Evolutionary conservation across 2,888 invertebrate genomes (phyloP).

Genomic region (Leptinotarsa haldemani): DNA sequence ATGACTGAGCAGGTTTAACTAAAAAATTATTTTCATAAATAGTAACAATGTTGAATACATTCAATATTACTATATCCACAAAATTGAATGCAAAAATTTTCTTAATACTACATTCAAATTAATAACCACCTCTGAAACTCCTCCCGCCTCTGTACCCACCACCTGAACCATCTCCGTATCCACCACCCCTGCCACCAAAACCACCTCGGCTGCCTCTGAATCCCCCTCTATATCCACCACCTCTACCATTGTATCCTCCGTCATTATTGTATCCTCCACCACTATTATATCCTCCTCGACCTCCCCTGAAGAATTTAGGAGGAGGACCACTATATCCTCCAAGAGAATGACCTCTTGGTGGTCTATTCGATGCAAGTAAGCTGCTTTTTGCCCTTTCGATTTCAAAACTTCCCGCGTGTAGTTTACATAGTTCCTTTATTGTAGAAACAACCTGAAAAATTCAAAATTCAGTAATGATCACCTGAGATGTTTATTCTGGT

Average conservation of each 20-base stretch:
- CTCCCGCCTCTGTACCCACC: constrained; percentile 52
- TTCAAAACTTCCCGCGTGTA: constrained; percentile 81
- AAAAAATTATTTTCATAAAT: not conserved
- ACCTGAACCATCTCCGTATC: constrained; percentile 43
- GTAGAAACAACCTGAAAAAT: constrained; percentile 73
- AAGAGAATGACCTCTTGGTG: constrained; percentile 66
- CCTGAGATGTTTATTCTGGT: not conserved
- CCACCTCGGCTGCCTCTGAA: constrained; percentile 38
- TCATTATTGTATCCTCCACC: constrained; percentile 37
- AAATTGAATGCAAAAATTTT: not conserved
- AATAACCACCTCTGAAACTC: constrained; percentile 45
- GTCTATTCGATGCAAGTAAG: constrained; percentile 68
- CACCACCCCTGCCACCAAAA: constrained; percentile 40
- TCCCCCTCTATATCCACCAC: constrained; percentile 46
- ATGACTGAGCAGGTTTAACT: not conserved
- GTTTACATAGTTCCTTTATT: constrained; percentile 79
- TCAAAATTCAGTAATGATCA: constrained; percentile 23
- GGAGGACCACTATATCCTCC: constrained; percentile 61
- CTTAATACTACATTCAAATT: constrained; percentile 35
- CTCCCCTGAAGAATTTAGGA: constrained; percentile 63
- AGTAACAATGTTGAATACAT: not conserved
- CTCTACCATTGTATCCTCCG: constrained; percentile 38
- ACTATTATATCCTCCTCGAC: constrained; percentile 44
- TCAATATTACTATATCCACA: not conserved
- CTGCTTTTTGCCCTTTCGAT: constrained; percentile 71